Evolutionary conservation across 2,888 invertebrate genomes (phyloP).

Genomic region (Tridacna crocea): DNA sequence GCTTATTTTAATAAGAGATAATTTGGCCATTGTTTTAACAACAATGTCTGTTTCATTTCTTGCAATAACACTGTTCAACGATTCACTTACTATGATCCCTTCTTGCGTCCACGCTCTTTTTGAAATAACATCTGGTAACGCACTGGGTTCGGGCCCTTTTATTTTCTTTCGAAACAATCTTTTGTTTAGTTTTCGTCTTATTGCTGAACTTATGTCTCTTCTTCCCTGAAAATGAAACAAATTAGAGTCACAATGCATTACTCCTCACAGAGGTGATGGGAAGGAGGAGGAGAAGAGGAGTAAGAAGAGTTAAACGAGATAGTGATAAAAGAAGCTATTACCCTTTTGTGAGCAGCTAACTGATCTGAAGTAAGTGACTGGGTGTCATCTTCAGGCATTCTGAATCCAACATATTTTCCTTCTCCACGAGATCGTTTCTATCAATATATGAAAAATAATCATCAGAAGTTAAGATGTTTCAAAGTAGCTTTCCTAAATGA

Average conservation of each 20-base stretch:
- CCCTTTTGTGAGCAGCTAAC: slow-evolving; percentile 50
- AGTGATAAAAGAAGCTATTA: too few relatives aligned
- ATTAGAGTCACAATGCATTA: neutral
- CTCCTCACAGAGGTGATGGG: too few relatives aligned
- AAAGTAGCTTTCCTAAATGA: too few relatives aligned
- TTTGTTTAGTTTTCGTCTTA: slow-evolving; percentile 46
- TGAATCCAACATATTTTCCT: slow-evolving; percentile 48
- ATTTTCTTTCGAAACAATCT: slow-evolving; percentile 53
- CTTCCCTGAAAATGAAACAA: slow-evolving; percentile 41
- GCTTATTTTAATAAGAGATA: too few relatives aligned
- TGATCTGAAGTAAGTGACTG: slow-evolving; percentile 39
- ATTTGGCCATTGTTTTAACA: too few relatives aligned
- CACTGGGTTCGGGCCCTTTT: neutral
- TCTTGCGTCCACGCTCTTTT: slow-evolving; percentile 47
- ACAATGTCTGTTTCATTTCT: too few relatives aligned
- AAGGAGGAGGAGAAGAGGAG: too few relatives aligned
- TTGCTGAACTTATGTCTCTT: slow-evolving; percentile 50
- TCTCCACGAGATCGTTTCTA: slow-evolving; percentile 51
- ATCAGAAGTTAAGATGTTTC: too few relatives aligned
- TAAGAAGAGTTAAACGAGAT: too few relatives aligned
- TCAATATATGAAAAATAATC: neutral
- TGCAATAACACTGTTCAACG: too few relatives aligned
- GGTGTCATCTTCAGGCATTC: slow-evolving; percentile 49
- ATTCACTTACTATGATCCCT: neutral
- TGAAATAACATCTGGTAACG: slow-evolving; percentile 35